These are phyloP conservation scores for Embiotoca jacksoni DNA, from an alignment of 2,113 vertebrate genomes.

Conservation along the genomic window DNA sequence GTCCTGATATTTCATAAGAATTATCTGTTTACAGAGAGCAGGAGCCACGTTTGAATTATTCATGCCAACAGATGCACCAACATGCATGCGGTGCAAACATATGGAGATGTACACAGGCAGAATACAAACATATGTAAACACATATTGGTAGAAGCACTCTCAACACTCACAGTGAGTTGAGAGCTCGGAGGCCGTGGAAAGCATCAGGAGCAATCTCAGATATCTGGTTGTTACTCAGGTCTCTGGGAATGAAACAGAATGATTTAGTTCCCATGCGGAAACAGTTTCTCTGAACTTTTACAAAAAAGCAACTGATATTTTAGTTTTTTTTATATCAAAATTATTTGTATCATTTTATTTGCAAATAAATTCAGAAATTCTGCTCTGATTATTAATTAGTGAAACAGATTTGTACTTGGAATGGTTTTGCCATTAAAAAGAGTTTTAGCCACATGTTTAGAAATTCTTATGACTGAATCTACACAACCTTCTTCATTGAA, in stretches of 20 bases:
- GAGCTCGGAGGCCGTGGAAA: slow-evolving; percentile 76
- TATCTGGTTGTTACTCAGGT: slow-evolving; percentile 82
- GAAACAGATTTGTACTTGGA: too few species aligned
- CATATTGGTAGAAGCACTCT: neutral
- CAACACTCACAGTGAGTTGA: slow-evolving; percentile 76
- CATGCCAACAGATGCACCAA: slow-evolving; percentile 26
- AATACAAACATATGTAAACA: slow-evolving; percentile 21
- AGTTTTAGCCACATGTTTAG: too few species aligned
- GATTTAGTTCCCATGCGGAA: neutral
- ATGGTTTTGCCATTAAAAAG: too few species aligned
- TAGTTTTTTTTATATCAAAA: too few species aligned
- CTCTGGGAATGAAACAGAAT: slow-evolving; percentile 51
- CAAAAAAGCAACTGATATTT: too few species aligned
- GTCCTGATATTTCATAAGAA: slow-evolving; percentile 18
- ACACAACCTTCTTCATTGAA: too few species aligned
- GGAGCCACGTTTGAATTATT: slow-evolving; percentile 43
- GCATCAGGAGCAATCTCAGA: slow-evolving; percentile 79
- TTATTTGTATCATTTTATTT: too few species aligned
- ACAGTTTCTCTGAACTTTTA: too few species aligned
- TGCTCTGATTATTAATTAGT: too few species aligned
- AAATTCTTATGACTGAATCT: too few species aligned
- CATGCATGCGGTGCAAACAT: neutral
- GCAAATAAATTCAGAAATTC: too few species aligned
- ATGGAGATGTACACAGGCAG: neutral
- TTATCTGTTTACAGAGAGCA: slow-evolving; percentile 29